Percentiles rank a stretch among this genome's conserved stretches.
Conservation (phyloP, 2,888 invertebrate genomes). For the Aromia moschata region DNA sequence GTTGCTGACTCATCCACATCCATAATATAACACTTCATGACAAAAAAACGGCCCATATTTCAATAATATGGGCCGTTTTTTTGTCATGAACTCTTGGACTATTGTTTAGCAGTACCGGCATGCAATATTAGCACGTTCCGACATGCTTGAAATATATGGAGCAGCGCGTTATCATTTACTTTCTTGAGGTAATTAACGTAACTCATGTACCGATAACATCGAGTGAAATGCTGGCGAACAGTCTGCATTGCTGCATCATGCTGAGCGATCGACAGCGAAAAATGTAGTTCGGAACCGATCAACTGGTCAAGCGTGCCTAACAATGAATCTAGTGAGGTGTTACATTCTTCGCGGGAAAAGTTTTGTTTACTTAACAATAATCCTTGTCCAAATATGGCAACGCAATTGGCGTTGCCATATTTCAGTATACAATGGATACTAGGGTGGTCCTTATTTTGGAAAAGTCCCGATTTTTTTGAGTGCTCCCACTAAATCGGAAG, state of each 20-base stretch:
- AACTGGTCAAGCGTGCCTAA: background rate
- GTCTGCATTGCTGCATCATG: slow-evolving; percentile 2
- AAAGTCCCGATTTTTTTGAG: no score
- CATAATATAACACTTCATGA: no score
- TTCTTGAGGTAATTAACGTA: slow-evolving; percentile 12
- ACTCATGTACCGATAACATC: slow-evolving; percentile 1
- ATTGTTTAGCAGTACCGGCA: slow-evolving; percentile 1
- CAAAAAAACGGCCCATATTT: no score
- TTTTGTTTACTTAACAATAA: no score
- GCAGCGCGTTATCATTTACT: slow-evolving; percentile 13
- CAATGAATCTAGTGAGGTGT: background rate
- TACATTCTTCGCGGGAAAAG: background rate
- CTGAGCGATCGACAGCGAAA: slow-evolving; percentile 4
- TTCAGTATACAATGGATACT: no score
- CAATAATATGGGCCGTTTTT: background rate
- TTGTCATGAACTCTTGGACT: background rate
- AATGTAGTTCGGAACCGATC: slow-evolving; percentile 1
- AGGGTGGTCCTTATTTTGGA: no score
- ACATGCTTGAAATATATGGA: slow-evolving; percentile 3
- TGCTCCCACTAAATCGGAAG: no score
- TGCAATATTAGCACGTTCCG: slow-evolving; percentile 5
- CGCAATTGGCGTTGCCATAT: no score
- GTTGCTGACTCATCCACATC: no score
- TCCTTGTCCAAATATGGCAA: no score
- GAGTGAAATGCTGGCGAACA: slow-evolving; percentile 17